Base-by-base conservation (phyloP, 2,888 invertebrate genomes). In the Endomychus coccineus region DNA sequence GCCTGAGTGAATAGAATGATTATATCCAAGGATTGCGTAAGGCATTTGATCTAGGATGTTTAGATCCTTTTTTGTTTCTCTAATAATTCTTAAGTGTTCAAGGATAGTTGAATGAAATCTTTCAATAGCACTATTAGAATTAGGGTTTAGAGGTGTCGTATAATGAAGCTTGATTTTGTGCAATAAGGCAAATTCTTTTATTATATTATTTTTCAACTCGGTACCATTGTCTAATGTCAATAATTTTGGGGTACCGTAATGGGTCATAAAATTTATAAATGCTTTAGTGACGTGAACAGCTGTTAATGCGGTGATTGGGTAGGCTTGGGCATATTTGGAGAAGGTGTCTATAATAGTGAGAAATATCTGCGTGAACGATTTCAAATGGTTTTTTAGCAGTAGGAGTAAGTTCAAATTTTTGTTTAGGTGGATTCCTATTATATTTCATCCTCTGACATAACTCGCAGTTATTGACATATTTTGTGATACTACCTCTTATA, bases 311-410 rank as follows among this genome's bases (percentile, higher is more conserved):
- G 9, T 14, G 4, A 38, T 13, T 25, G 12, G 11, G 14, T 38
- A 34, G 5, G 21, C 21, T 19, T 19, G 21, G 6, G 21, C 43
- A 25, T 42, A 49, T 40, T 46, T 47, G 4, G 40, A 47, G 36
- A 47, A 49, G 15, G 29, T 38, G 9, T 19, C 21, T 7, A 19
- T 9, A 7, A 19, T 19, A 27, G 31, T 32, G 5, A 31, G 16
- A 24, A 36, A 21, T 10, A 48, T 44, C 11, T 32, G n/a, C n/a
- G n/a, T n/a, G n/a, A n/a, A n/a, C n/a, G n/a, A n/a, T n/a, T n/a
- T n/a, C n/a, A n/a, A n/a, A n/a, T n/a, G n/a, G n/a, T n/a, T n/a
- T n/a, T n/a, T n/a, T n/a, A n/a, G n/a, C n/a, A n/a, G n/a, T n/a
- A n/a, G n/a, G n/a, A n/a, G n/a, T n/a, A n/a, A 38, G 10, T n/a